phyloP scores from a whole-genome alignment of 2,797 vertebrate species.

The Eurystomus glaucurus region DNA sequence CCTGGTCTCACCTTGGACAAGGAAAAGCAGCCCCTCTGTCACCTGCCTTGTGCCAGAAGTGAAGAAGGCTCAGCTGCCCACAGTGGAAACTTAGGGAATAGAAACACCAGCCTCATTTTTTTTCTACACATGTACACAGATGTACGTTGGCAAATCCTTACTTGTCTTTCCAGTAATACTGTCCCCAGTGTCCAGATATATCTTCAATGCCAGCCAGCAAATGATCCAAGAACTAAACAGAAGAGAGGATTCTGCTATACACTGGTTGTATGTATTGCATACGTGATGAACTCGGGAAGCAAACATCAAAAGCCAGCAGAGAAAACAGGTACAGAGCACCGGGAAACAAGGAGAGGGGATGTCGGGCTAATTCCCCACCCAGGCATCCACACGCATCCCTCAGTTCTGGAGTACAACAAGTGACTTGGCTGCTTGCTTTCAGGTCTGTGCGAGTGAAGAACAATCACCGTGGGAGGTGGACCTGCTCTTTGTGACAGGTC shows the following conservation, averaged over 20 bases:
- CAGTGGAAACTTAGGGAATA: conserved; percentile 11
- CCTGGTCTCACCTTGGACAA: neutral
- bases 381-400: neutral
- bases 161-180: conserved; percentile 94
- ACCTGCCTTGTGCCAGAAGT: neutral
- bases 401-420: neutral
- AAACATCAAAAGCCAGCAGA: conserved; percentile 28
- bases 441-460: neutral
- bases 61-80: neutral
- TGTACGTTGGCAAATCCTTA: conserved; percentile 77
- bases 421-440: neutral
- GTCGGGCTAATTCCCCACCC: neutral
- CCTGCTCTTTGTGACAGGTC: neutral
- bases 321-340: neutral
- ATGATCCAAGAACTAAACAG: conserved; percentile 88
- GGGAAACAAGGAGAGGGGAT: neutral
- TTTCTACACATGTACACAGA: neutral
- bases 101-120: neutral
- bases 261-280: neutral
- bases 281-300: neutral
- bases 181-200: conserved; percentile 90
- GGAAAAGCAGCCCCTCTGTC: neutral
- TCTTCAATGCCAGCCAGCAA: conserved; percentile 90
- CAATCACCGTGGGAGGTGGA: neutral
- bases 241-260: conserved; percentile 53